A percentile compares a stretch with the other conserved stretches of the same genome.
These are phyloP conservation scores for Tinamus guttatus DNA, from an alignment of 2,113 vertebrate species.

Conservation along the genomic window DNA sequence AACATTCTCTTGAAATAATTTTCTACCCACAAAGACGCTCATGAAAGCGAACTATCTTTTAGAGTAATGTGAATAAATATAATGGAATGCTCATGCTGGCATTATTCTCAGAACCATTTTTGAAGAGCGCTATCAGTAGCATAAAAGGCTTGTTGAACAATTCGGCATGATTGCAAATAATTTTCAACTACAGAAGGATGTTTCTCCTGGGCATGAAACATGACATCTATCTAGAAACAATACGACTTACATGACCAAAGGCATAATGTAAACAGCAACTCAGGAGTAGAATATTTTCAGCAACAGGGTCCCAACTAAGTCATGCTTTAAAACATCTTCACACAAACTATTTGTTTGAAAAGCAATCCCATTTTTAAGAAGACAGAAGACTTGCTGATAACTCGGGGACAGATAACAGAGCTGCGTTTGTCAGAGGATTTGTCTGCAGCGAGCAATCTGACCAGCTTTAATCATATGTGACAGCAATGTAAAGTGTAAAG, in stretches of 20 bases:
- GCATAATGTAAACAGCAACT: not conserved
- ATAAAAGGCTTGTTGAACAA: not conserved
- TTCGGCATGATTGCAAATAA: conserved; percentile 1
- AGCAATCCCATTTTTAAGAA: not conserved
- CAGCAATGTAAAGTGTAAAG: conserved; percentile 26
- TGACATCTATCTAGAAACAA: not conserved
- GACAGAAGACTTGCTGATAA: conserved; percentile 5
- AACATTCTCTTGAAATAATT: not conserved
- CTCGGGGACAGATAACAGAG: not conserved
- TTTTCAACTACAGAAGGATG: not conserved
- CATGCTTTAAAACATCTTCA: conserved; percentile 26
- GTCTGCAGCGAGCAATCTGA: conserved; percentile 11
- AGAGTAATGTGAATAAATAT: conserved; percentile 45
- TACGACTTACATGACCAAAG: not conserved
- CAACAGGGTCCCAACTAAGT: not conserved
- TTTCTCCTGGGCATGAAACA: not conserved
- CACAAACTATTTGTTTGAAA: not conserved
- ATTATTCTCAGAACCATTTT: not conserved
- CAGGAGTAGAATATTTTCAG: not conserved
- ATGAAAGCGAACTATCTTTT: conserved; percentile 4
- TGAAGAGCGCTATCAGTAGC: conserved; percentile 37
- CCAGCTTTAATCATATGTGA: conserved; percentile 55
- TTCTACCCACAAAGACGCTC: conserved; percentile 23
- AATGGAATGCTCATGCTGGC: not conserved
- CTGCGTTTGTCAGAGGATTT: not conserved